Percentiles rank a stretch among this genome's conserved stretches.
phyloP scores from a whole-genome alignment of 1,140 invertebrate species.

The Drosophila burlai region DNA sequence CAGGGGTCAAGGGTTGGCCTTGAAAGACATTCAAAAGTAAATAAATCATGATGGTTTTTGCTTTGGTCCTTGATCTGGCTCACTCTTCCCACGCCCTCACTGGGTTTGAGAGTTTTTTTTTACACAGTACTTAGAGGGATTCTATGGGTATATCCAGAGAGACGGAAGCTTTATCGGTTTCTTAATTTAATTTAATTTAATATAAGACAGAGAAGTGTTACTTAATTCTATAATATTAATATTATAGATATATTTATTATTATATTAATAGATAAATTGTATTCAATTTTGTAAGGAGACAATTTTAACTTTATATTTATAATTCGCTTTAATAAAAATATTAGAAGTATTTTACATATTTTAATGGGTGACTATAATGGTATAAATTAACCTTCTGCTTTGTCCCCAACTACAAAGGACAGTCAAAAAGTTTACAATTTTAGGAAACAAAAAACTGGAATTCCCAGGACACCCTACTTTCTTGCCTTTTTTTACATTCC shows the following conservation, averaged over 20 bases:
- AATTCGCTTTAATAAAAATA: background rate
- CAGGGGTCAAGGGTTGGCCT: conserved; percentile 30
- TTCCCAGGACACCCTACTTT: conserved; percentile 26
- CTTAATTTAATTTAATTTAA: background rate
- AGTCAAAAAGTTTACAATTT: background rate
- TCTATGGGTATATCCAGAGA: background rate
- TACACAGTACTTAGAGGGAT: background rate
- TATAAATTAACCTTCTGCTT: background rate
- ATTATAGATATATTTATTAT: background rate
- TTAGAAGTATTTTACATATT: background rate
- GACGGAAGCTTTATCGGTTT: background rate
- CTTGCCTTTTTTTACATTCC: conserved; percentile 63
- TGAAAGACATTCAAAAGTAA: conserved; percentile 72
- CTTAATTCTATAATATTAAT: background rate
- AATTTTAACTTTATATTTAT: background rate
- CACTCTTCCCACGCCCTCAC: conserved; percentile 47
- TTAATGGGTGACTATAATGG: background rate
- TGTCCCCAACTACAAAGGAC: background rate
- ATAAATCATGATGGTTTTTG: conserved; percentile 73
- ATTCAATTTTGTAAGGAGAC: background rate
- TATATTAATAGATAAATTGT: background rate
- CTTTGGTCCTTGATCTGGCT: conserved; percentile 73
- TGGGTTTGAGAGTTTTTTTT: conserved; percentile 51
- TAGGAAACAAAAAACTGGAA: background rate
- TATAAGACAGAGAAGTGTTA: background rate